phyloP scores from a whole-genome alignment of 2,797 vertebrate genomes.

The Peromyscus eremicus region DNA sequence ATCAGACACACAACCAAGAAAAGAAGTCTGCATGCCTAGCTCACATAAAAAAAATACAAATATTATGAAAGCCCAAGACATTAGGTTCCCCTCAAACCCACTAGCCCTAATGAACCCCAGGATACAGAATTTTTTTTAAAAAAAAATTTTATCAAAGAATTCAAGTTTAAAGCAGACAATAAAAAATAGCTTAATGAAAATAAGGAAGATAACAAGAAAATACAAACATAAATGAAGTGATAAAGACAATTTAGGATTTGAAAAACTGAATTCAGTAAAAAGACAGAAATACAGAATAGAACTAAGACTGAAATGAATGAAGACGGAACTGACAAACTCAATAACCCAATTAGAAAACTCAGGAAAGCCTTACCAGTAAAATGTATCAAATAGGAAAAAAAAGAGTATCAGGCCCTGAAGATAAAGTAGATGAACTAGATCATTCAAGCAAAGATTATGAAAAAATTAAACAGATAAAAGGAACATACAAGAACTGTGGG shows the following conservation, averaged over 20 bases:
- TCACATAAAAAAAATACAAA: not conserved
- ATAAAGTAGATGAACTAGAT: not conserved
- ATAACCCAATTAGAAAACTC: not conserved
- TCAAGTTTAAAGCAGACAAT: not conserved
- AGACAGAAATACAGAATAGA: not conserved
- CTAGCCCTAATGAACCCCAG: not conserved
- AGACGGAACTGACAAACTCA: not conserved
- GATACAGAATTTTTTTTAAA: not conserved
- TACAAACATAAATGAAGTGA: not conserved
- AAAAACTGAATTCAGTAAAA: not conserved
- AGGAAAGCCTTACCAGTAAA: not conserved
- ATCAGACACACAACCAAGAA: not conserved
- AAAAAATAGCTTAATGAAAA: not conserved
- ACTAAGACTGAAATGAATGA: not conserved
- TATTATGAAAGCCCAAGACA: not conserved
- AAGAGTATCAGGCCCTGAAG: not conserved
- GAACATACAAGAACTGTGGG: not conserved
- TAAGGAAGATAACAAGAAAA: not conserved
- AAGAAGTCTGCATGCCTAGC: not conserved
- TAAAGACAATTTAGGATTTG: not conserved
- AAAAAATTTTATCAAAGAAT: not conserved
- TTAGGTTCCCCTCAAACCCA: not conserved
- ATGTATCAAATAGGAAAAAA: not conserved
- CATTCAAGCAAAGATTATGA: not conserved
- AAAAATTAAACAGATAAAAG: not conserved